phyloP scores from a whole-genome alignment of 2,888 invertebrate species.

The Homarus gammarus region DNA sequence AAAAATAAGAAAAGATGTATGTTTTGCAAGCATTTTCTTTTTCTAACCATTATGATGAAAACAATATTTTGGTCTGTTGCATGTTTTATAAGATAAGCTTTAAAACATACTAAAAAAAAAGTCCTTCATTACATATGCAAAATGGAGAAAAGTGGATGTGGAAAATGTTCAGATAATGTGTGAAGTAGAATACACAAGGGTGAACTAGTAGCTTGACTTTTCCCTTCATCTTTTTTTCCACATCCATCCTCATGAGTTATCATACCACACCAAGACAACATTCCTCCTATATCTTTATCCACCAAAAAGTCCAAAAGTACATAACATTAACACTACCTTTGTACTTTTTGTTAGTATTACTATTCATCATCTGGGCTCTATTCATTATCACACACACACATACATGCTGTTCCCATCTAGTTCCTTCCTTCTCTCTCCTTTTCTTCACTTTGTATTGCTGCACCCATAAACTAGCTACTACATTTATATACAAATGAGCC shows the following conservation, averaged over 20 bases:
- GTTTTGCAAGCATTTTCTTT: neutral
- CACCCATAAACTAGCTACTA: too few species aligned
- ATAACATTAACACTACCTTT: too few species aligned
- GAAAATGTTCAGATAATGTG: neutral
- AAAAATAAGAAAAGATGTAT: neutral
- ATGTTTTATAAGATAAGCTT: neutral
- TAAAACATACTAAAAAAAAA: neutral
- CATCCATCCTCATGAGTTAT: neutral
- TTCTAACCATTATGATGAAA: neutral
- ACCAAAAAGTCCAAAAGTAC: too few species aligned
- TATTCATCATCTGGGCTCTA: constrained; percentile 3
- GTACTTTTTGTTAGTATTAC: neutral
- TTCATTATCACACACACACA: neutral
- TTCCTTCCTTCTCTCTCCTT: neutral
- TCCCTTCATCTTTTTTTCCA: neutral
- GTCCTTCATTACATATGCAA: neutral
- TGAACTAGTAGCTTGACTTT: neutral
- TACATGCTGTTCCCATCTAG: neutral
- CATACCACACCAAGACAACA: neutral
- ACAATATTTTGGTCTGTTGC: neutral
- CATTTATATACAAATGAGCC: too few species aligned
- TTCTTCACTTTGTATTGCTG: neutral
- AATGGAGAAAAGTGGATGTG: neutral
- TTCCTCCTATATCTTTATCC: neutral
- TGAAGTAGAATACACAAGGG: neutral